Base-by-base conservation (phyloP, 2,888 invertebrate species). In the Heliconius charithonia region DNA sequence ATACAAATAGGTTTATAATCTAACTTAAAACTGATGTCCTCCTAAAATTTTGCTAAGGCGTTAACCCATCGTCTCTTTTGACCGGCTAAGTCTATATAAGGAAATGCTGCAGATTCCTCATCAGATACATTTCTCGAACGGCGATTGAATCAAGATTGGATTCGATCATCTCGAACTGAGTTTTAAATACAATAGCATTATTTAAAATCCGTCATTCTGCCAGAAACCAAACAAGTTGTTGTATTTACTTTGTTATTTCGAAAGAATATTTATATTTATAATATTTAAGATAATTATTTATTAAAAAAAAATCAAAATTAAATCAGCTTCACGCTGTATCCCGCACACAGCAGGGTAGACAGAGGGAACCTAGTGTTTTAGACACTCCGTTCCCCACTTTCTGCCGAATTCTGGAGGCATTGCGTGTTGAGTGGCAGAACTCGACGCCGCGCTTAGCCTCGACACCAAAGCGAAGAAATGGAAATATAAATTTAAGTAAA, bases 101-200 rank as follows among this genome's bases (percentile, higher is more conserved):
- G 90, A 29, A 25, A 78, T 79, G 81, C 77, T 82, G 82, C 77
- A 83, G 86, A 90, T 90, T 88, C 90, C 87, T 80, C 45, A 63
- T 63, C 72, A 82, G 75, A 69, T 73, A 79, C 80, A 83, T 84
- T 84, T 85, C 83, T 81, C 81, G 80, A 78, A 66, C 67, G 63
- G 41, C 77, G 76, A 82, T 82, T 78, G 75, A 75, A 81, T 77
- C 70, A 59, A 77, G 80, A 82, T 83, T 81, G 81, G 81, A 80
- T 83, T 79, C 79, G 83, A 84, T 83, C 82, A 84, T 83, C 82
- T 77, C 75, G 77, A 78, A 79, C 76, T 82, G 81, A 80, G 80
- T 85, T 87, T 87, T 87, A 86, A 88, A 88, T 88, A 89, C 89
- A 89, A 89, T 88, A 85, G 88, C 79, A 81, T 83, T 83, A 84